Percentiles rank a stretch among this genome's conserved stretches.
These are phyloP conservation scores for Bombus superbus DNA, from an alignment of 1,140 invertebrate species.

Conservation along the genomic window DNA sequence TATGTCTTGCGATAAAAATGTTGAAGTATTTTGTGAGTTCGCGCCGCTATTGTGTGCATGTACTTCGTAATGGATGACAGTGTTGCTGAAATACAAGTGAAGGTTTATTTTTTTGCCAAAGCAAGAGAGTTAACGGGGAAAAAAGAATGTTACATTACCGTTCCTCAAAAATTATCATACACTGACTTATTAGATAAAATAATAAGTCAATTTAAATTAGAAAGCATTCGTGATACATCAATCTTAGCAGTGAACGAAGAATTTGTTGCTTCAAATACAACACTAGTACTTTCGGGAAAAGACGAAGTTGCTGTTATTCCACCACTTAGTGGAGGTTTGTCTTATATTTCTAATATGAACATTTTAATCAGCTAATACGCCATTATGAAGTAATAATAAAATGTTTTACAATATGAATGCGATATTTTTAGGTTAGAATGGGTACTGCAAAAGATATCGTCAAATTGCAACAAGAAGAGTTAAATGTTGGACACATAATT, in stretches of 20 bases:
- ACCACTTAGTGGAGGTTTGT: constrained; percentile 92
- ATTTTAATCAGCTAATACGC: neutral
- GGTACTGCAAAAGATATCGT: constrained; percentile 80
- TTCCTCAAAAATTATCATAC: constrained; percentile 83
- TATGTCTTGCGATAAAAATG: constrained; percentile 3
- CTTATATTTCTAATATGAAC: neutral
- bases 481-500: constrained; percentile 88
- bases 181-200: constrained; percentile 85
- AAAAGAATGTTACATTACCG: constrained; percentile 81
- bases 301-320: constrained; percentile 94
- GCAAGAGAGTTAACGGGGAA: constrained; percentile 90
- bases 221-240: constrained; percentile 87
- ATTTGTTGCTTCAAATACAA: constrained; percentile 84
- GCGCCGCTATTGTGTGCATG: neutral
- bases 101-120: constrained; percentile 93
- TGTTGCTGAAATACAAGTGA: constrained; percentile 79
- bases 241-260: constrained; percentile 92
- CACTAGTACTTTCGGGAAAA: constrained; percentile 84
- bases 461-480: constrained; percentile 86
- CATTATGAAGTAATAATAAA: constrained; percentile 10
- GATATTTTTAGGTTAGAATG: constrained; percentile 78
- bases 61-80: constrained; percentile 28
- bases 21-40: neutral
- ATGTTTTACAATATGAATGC: constrained; percentile 3
- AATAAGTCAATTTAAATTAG: constrained; percentile 85